A percentile compares a stretch with the other conserved stretches of the same genome.
phyloP scores from a whole-genome alignment of 2,797 vertebrate species.

The Macrochelys suwanniensis region DNA sequence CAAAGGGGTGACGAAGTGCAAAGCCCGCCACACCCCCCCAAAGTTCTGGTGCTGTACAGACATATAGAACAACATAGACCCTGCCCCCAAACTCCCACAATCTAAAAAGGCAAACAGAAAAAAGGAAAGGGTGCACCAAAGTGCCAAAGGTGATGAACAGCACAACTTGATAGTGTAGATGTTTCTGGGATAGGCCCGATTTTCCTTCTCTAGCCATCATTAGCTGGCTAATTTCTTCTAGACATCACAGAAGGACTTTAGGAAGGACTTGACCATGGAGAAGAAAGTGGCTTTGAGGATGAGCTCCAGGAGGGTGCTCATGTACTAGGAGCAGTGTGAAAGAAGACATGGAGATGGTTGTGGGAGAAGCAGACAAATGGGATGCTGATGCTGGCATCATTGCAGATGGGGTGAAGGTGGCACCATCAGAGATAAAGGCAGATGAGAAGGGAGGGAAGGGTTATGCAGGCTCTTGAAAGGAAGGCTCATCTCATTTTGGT shows the following conservation, averaged over 20 bases:
- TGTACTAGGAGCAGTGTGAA: background rate
- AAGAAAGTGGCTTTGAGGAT: background rate
- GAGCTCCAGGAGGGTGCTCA: background rate
- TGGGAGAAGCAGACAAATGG: background rate
- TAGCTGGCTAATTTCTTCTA: background rate
- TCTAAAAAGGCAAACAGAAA: background rate
- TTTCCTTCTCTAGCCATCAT: background rate
- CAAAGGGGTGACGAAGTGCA: too few species aligned
- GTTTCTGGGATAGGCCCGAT: background rate
- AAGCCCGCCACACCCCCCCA: too few species aligned
- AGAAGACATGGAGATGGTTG: accelerated
- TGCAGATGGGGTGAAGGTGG: background rate
- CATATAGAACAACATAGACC: background rate
- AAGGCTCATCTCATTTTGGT: background rate
- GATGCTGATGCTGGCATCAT: background rate
- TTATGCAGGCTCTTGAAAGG: background rate
- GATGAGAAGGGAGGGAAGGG: background rate
- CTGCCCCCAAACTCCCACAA: background rate
- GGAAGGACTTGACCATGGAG: background rate
- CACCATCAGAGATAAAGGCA: background rate
- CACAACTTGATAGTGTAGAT: background rate
- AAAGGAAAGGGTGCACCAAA: background rate
- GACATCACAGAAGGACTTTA: background rate
- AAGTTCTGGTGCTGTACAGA: background rate
- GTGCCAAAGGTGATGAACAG: accelerated